phyloP scores from a whole-genome alignment of 2,113 vertebrate species.

The Riparia riparia region DNA sequence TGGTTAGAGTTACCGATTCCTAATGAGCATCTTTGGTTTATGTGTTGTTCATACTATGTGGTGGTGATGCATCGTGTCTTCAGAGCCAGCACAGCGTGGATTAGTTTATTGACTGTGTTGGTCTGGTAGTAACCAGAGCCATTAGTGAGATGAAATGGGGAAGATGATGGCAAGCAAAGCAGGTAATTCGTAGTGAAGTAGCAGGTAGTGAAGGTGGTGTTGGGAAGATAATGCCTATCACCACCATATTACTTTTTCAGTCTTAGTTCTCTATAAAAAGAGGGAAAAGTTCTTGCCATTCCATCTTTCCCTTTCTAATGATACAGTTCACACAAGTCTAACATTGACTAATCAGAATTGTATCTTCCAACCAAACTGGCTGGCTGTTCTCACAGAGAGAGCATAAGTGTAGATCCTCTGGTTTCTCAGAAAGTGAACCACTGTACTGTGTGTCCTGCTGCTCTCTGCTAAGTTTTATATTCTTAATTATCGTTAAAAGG shows the following conservation, averaged over 20 bases:
- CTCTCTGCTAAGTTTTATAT: constrained; percentile 45
- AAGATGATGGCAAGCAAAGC: constrained; percentile 39
- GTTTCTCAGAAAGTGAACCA: constrained; percentile 45
- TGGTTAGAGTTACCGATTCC: constrained; percentile 72
- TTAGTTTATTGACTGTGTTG: constrained; percentile 51
- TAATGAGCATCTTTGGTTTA: constrained; percentile 71
- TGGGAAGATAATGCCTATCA: constrained; percentile 73
- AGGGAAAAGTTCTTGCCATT: constrained; percentile 66
- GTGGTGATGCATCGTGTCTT: constrained; percentile 77
- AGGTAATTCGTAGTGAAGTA: not conserved
- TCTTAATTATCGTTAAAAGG: constrained; percentile 7
- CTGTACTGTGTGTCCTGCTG: constrained; percentile 52
- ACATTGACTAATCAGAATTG: constrained; percentile 63
- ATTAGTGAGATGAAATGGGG: constrained; percentile 27
- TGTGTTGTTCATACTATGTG: constrained; percentile 46
- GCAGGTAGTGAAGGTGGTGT: not conserved
- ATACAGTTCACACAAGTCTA: constrained; percentile 52
- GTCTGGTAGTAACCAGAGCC: constrained; percentile 27
- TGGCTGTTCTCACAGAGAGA: constrained; percentile 43
- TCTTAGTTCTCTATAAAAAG: constrained; percentile 68
- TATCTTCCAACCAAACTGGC: constrained; percentile 57
- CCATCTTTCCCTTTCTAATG: constrained; percentile 47
- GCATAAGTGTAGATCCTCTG: not conserved
- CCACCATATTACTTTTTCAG: constrained; percentile 49
- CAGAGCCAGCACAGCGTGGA: constrained; percentile 39